Evolutionary conservation across 2,888 invertebrate genomes (phyloP).

Genomic region (Ormyrus pomaceus): DNA sequence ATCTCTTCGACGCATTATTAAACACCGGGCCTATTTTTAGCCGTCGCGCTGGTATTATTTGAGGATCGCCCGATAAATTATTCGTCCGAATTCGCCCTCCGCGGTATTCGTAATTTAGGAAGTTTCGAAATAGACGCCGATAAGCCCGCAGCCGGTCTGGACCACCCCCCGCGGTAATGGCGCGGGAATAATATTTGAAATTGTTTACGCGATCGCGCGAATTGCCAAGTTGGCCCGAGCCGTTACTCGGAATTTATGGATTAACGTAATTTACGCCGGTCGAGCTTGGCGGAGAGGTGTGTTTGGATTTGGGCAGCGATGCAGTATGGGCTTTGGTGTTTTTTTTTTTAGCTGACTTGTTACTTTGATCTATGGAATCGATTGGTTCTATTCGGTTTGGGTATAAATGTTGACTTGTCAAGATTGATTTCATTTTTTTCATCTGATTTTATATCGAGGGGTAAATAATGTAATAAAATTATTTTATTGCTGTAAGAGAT

Average conservation of each 20-base stretch:
- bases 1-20: background rate
- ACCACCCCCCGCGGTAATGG: background rate
- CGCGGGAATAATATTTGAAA: slow-evolving; percentile 29
- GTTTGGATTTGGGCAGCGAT: too few relatives aligned
- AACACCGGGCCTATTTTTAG: slow-evolving; percentile 25
- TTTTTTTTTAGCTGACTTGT: too few relatives aligned
- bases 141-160: background rate
- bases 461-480: too few relatives aligned
- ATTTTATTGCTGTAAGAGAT: too few relatives aligned
- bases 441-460: too few relatives aligned
- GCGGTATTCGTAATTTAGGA: slow-evolving; percentile 26
- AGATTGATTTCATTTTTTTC: too few relatives aligned
- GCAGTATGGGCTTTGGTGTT: too few relatives aligned
- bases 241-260: background rate
- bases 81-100: background rate
- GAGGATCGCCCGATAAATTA: slow-evolving; percentile 34
- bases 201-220: slow-evolving; percentile 15
- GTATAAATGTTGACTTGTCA: too few relatives aligned
- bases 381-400: too few relatives aligned
- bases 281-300: too few relatives aligned
- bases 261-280: background rate
- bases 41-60: slow-evolving; percentile 23
- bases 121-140: slow-evolving; percentile 33
- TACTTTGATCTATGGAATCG: too few relatives aligned
- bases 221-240: background rate